Percentiles rank a stretch among this genome's conserved stretches.
Conservation (phyloP, 2,797 vertebrate genomes). For the Apogon talboti region DNA sequence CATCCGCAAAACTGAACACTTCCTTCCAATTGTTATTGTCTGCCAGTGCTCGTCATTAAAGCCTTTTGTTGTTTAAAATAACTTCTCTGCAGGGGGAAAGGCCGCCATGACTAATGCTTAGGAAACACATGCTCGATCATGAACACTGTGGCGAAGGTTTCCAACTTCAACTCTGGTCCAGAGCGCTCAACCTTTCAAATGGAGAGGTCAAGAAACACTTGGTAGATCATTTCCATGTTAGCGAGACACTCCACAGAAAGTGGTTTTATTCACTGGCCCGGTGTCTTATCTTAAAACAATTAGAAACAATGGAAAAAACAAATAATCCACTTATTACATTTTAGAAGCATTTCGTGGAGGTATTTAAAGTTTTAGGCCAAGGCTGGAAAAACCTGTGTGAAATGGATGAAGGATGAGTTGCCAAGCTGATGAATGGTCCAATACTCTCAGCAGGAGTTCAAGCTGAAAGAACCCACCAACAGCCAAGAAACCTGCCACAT, state of each 20-base stretch:
- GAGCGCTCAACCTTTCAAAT: slow-evolving; percentile 49
- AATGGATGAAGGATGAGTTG: slow-evolving; percentile 65
- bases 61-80: slow-evolving; percentile 79
- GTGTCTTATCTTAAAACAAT: slow-evolving; percentile 12
- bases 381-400: slow-evolving; percentile 51
- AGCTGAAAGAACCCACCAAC: slow-evolving; percentile 38
- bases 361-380: slow-evolving; percentile 40
- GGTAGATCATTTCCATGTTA: slow-evolving; percentile 67
- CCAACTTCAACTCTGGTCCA: slow-evolving; percentile 53
- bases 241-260: slow-evolving; percentile 8
- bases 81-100: slow-evolving; percentile 60
- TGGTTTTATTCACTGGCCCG: slow-evolving; percentile 25
- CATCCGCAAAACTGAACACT: slow-evolving; percentile 58
- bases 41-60: slow-evolving; percentile 51
- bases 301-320: slow-evolving; percentile 19
- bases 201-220: slow-evolving; percentile 72
- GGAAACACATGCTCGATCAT: slow-evolving; percentile 72
- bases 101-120: slow-evolving; percentile 63
- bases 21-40: slow-evolving; percentile 75
- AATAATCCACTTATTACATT: slow-evolving; percentile 11
- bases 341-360: slow-evolving; percentile 26
- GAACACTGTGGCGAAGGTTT: slow-evolving; percentile 45
- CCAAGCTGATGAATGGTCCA: slow-evolving; percentile 73
- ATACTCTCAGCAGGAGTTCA: slow-evolving; percentile 67
- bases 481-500: slow-evolving; percentile 41